Base-by-base conservation (phyloP, 2,797 vertebrate genomes). In the Alcedo quadribrachys region DNA sequence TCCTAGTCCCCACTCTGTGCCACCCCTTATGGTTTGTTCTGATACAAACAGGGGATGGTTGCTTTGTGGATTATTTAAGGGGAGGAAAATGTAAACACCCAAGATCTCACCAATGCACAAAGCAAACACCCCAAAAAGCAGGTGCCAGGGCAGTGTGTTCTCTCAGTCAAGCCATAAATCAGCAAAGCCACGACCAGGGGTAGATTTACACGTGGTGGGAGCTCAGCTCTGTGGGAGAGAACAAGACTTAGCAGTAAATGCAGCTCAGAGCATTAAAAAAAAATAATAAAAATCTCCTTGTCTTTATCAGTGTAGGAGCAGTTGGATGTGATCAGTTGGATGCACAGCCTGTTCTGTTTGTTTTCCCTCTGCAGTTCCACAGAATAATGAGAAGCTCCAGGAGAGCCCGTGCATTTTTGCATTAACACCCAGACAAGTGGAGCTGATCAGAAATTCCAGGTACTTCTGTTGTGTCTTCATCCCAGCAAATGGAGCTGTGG, bases 371-470 rank as follows among this genome's bases (percentile, higher is more conserved):
- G 83, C 96, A 99, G 99, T 99, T 94, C 98, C 99, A 81, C 99
- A 99, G 97, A 99, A 98, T 92, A 99, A 97, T 9, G 99, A 99
- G 97, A 99, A 99, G 97, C 98, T 99, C 71, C 99, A 99, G 96
- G 99, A 99, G 94, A 99, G 99, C 94, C 99, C 99, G 0, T 99
- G 99, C 92, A 98, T 99, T 96, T 99, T 99, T 94, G 98, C 99
- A 7, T 96, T 99, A 96, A 99, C 99, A 57, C 98, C 98, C 2
- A 98, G 97, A 92, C 99, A 99, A 95, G 99, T 99, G 96, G 99
- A 99, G 90, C 97, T 99, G 98, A 98, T 99, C 96, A 97, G 99
- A 94, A 99, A 99, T 97, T 99, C 99, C 95, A 99, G 98, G 99
- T 99, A 97, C 27, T 85, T 35, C 89, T 91, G 0, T 12, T 33